A percentile compares a stretch with the other conserved stretches of the same genome.
Conservation (phyloP, 2,888 invertebrate species). For the Drosophila subsilvestris region DNA sequence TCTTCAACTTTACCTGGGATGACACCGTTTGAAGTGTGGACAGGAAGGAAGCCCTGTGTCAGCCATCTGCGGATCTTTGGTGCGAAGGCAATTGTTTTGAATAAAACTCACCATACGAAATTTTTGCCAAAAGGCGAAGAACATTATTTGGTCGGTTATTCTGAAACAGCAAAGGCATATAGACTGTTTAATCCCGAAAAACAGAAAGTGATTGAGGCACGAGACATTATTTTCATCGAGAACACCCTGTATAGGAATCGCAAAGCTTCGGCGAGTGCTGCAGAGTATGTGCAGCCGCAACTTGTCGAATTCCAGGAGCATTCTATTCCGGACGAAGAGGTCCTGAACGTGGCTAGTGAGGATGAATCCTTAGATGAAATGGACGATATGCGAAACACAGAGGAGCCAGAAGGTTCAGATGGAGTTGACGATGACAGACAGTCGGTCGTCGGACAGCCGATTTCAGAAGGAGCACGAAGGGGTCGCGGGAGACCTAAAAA, state of each 20-base stretch:
- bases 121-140: conserved; percentile 9
- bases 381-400: too few species aligned
- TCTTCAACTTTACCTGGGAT: background rate
- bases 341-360: background rate
- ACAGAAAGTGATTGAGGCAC: conserved; percentile 11
- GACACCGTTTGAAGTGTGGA: conserved; percentile 17
- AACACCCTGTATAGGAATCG: background rate
- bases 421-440: too few species aligned
- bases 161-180: conserved; percentile 34
- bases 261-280: too few species aligned
- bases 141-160: conserved; percentile 14
- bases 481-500: background rate
- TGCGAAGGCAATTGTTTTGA: conserved; percentile 4
- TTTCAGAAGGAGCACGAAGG: background rate
- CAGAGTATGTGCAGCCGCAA: background rate
- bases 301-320: background rate
- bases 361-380: background rate
- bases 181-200: too few species aligned
- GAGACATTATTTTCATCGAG: background rate
- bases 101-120: conserved; percentile 10
- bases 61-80: conserved; percentile 2
- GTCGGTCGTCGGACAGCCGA: background rate
- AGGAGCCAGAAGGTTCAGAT: background rate
- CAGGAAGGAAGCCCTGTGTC: conserved; percentile 8
- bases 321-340: background rate